Evolutionary conservation across 23 tunicate species (phyloP), one percentile per base, ranked within the genome.

Genomic region (Ascidia mentula): DNA sequence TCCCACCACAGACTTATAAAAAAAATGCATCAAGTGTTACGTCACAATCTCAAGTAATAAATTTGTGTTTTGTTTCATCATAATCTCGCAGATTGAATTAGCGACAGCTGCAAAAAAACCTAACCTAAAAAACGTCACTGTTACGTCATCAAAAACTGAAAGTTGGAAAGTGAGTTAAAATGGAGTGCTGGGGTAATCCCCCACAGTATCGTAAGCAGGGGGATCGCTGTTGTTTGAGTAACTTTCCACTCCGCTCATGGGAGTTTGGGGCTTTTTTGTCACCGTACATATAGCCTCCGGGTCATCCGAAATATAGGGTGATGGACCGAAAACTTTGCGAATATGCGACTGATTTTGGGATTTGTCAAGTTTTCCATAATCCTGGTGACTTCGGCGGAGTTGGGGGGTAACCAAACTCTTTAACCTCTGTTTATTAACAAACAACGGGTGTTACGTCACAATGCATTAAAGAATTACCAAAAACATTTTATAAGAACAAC

Each of bases 341-440:
- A 72, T 34, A 26, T 53, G 65, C 12, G 53, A 69, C 42, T 37
- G 37, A 7, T 0, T 37, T 34, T 72, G 46, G 15, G 34, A 17
- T 0, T 84, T 30, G 6, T 78, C 34, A 22, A 74, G 65, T 12
- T 20, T 31, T 18, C 77, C 81, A 77, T 79, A 91, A 38, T 91
- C 90, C 34, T 34, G 40, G 80, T 91, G 97, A 59, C 71, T 69
- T 59, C 84, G 80, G 28, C 90, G 87, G 5, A 91, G 87, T 20
- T 82, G 45, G 6, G 97, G 97, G 0, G 97, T 86, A 7, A 86
- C 86, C 53, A 91, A 61, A 1, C 31, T 74, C 20, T 82, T 39
- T 71, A 84, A 53, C 0, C 97, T 79, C 97, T 91, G 81, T 28
- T 72, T 84, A 45, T 6, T 28, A 6, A 36, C 24, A 74, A 38